Base-by-base conservation (phyloP, 2,888 invertebrate genomes). In the Phaedon cochleariae region DNA sequence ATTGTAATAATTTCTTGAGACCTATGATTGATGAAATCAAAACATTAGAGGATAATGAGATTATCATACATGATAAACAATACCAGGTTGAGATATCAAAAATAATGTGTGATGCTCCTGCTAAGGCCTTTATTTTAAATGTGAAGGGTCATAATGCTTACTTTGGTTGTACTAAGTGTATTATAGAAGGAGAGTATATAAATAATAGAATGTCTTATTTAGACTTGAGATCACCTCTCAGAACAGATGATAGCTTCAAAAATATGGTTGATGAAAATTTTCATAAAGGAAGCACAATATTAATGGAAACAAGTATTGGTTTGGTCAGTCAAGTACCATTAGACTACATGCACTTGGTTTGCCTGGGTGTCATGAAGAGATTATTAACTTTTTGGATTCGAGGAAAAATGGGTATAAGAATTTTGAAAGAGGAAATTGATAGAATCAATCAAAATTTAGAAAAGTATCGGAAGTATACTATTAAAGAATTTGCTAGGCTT, bases 31-130 rank as follows among this genome's bases (percentile, higher is more conserved):
- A 67, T 31, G 75, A 76, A 62, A 59, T 49, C 48, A n/a, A 48
- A 18, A 12, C 34, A 21, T 26, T 64, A 12, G 10, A 57, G 20
- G 12, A 26, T n/a, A 51, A 55, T 53, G 61, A 59, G 5, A 26
- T 67, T 15, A 12, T 18, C 48, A 49, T 48, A 34, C 17, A 62
- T 21, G 26, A 49, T 2, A 17, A 52, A n/a, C 15, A 15, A 1
- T 49, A 65, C 26, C n/a, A 55, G 53, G 60, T 76, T 20, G 26
- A 57, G 52, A 58, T 75, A 45, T 61, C 63, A 55, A 66, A 66
- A 20, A 60, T 74, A 22, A 63, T 69, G 48, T 76, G 73, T 67
- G 74, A 77, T 71, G 72, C 75, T 12, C 77, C 77, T 12, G 76
- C 76, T 6, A 73, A 69, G 63, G 53, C 74, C 10, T 76, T 59